These are phyloP conservation scores for Falco cherrug DNA, from an alignment of 2,797 vertebrate genomes.

Conservation along the genomic window DNA sequence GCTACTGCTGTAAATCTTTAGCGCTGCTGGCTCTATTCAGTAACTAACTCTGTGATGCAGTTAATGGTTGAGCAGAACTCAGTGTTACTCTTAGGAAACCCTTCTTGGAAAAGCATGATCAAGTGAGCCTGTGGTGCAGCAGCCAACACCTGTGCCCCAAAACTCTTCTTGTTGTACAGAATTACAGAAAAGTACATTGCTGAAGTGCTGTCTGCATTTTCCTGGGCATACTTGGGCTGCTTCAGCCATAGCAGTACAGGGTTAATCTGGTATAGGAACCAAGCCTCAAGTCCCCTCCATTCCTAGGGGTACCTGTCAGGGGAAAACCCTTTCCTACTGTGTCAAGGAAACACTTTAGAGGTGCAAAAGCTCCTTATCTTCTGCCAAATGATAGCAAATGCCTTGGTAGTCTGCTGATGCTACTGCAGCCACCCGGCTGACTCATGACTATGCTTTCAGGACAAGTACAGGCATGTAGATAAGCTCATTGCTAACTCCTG, in stretches of 20 bases:
- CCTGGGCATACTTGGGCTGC: neutral
- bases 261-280: neutral
- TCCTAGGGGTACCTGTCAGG: neutral
- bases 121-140: neutral
- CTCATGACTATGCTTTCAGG: neutral
- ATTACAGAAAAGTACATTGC: neutral
- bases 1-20: neutral
- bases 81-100: neutral
- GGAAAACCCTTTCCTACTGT: neutral
- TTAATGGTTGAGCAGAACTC: neutral
- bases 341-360: neutral
- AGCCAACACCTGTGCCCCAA: neutral
- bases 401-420: neutral
- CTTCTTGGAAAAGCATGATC: neutral
- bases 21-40: neutral
- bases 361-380: conserved; percentile 24
- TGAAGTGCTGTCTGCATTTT: neutral
- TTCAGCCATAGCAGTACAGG: neutral
- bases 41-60: neutral
- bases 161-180: neutral
- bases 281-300: neutral
- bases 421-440: neutral
- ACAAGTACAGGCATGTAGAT: neutral
- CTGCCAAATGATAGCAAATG: neutral
- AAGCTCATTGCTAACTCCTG: neutral